Conservation (phyloP, 2,797 vertebrate species). For the Rhodeus uyekii region DNA sequence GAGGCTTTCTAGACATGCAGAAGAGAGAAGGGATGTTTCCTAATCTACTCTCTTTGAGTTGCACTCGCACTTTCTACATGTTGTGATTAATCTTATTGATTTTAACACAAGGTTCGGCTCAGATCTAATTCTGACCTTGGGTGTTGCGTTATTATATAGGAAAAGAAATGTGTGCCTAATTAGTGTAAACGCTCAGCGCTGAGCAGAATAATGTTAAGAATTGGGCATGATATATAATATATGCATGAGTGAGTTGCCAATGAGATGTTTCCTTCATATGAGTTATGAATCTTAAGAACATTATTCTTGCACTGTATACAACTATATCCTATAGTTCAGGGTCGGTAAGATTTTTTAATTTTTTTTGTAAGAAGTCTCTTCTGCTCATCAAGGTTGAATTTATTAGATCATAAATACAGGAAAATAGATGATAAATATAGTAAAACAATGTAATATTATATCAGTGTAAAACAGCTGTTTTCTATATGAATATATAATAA, state of each 20-base stretch:
- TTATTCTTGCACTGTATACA: not conserved
- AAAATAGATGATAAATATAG: not conserved
- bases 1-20: constrained; percentile 9
- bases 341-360: not conserved
- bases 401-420: not conserved
- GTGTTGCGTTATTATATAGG: constrained; percentile 24
- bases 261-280: not conserved
- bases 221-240: not conserved
- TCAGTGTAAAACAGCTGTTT: not conserved
- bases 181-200: not conserved
- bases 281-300: not conserved
- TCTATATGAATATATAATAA: not conserved
- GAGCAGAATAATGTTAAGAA: not conserved
- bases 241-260: constrained; percentile 11
- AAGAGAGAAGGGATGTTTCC: not conserved
- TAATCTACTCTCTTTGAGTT: not conserved
- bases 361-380: not conserved
- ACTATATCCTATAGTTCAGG: not conserved
- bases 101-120: constrained; percentile 23
- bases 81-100: constrained; percentile 1
- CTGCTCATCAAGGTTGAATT: not conserved
- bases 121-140: not conserved
- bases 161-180: constrained; percentile 17
- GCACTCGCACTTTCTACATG: constrained; percentile 54
- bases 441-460: not conserved